Percentiles rank a stretch among this genome's conserved stretches.
Conservation (phyloP, 1,140 invertebrate species). For the Drosophila baimaii region DNA sequence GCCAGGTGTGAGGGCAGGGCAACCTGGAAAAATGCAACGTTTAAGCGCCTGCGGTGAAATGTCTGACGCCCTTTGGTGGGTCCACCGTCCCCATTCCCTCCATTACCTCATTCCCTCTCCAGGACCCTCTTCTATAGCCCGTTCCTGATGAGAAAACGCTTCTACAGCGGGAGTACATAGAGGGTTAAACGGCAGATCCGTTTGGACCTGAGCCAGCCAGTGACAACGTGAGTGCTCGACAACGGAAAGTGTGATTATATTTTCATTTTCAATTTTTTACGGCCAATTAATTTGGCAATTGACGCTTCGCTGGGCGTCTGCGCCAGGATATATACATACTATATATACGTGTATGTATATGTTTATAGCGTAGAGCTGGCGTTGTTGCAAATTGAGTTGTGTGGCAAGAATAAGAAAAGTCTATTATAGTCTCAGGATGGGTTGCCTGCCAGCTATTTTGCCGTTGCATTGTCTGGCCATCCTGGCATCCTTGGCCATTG, state of each 20-base stretch:
- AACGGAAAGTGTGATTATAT: constrained; percentile 83
- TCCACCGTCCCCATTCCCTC: background rate
- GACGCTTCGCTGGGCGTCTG: constrained; percentile 80
- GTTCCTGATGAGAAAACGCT: constrained; percentile 68
- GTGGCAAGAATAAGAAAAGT: constrained; percentile 81
- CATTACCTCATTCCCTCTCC: background rate
- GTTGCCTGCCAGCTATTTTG: constrained; percentile 73
- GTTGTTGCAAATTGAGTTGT: constrained; percentile 76
- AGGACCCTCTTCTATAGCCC: constrained; percentile 13
- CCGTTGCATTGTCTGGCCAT: constrained; percentile 70
- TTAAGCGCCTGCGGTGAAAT: constrained; percentile 69
- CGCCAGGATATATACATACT: constrained; percentile 44
- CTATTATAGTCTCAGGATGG: constrained; percentile 73
- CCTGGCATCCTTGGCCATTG: constrained; percentile 61
- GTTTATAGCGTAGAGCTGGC: background rate
- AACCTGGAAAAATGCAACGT: constrained; percentile 72
- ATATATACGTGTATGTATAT: background rate
- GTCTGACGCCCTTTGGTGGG: constrained; percentile 70
- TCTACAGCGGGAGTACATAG: constrained; percentile 9
- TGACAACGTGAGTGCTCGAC: constrained; percentile 46
- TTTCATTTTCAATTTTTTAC: constrained; percentile 84
- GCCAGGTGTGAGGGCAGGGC: constrained; percentile 8
- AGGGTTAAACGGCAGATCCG: constrained; percentile 66
- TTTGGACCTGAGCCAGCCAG: constrained; percentile 56
- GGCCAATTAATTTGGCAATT: constrained; percentile 83